These are phyloP conservation scores for Dinothrombium tinctorium DNA, from an alignment of 1,140 invertebrate species.

Conservation along the genomic window DNA sequence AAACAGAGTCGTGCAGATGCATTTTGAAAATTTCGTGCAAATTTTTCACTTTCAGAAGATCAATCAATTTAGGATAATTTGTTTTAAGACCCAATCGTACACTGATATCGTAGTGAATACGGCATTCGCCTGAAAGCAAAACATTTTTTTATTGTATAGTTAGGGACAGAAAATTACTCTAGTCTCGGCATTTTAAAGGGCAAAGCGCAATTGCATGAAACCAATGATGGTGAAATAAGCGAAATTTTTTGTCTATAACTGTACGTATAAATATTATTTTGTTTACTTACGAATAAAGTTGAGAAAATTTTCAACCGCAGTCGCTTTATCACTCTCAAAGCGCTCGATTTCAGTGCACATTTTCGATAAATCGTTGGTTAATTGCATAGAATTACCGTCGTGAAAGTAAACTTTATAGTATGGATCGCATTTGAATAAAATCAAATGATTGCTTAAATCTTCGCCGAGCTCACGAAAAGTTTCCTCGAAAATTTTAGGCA, in stretches of 20 bases:
- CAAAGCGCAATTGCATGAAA: no score
- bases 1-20: conserved; percentile 1
- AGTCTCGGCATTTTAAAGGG: no score
- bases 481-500: conserved; percentile 1
- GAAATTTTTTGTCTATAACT: no score
- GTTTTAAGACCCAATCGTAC: neutral
- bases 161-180: no score
- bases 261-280: no score
- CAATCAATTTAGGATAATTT: neutral
- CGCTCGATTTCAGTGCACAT: neutral
- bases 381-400: neutral
- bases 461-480: neutral
- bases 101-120: neutral
- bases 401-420: conserved; percentile 2
- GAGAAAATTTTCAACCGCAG: neutral
- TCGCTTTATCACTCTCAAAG: neutral
- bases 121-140: neutral
- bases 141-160: no score
- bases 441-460: neutral
- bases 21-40: neutral
- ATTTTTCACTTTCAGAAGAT: neutral
- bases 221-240: no score
- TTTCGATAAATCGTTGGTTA: neutral
- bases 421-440: neutral
- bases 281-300: no score